Base-by-base conservation (phyloP, 2,888 invertebrate species). In the Antheraea assamensis region DNA sequence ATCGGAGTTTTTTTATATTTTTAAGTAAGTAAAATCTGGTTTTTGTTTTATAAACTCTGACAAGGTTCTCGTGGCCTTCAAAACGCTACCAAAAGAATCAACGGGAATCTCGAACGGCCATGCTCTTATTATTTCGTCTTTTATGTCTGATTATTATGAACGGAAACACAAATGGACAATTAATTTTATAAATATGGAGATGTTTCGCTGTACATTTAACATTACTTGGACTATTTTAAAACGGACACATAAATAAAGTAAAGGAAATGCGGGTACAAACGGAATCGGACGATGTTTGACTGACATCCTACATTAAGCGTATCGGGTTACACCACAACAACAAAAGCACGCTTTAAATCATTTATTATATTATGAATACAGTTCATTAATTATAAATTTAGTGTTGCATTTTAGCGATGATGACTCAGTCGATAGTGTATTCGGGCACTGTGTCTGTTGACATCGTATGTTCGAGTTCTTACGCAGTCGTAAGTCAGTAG, bases 241-340 rank as follows among this genome's bases (percentile, higher is more conserved):
- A 17, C 42, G 58, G 58, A 58, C 58, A 27, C 61, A 21, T 17
- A 30, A 64, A 30, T 30, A 30, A 17, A 64, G 17, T 27, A 64
- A 27, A 64, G 24, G 24, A 58, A 24, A 24, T 24, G 24, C 24
- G 8, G 66, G 35, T 35, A 35, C n/a, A 13, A 35, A 35, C 68
- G 35, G 68, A 68, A 30, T 31, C 19, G 21, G 30, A 31, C 19
- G 31, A 1, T 35, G 35, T 21, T 68, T 68, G 68, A 68, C 21
- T 68, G 68, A 68, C 68, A 35, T n/a, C 35, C n/a, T 68, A 35
- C 68, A 68, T 68, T 31, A 68, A 68, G 68, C 35, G 1, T 68
- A 68, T 68, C 35, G 15, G 35, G 35, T 68, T 31, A 68, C 68
- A n/a, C n/a, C 3, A 31, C n/a, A 64, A 64, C 27, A 30, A 5